A percentile compares a stretch with the other conserved stretches of the same genome.
phyloP scores from a whole-genome alignment of 2,113 vertebrate species.

The Podocnemis expansa region DNA sequence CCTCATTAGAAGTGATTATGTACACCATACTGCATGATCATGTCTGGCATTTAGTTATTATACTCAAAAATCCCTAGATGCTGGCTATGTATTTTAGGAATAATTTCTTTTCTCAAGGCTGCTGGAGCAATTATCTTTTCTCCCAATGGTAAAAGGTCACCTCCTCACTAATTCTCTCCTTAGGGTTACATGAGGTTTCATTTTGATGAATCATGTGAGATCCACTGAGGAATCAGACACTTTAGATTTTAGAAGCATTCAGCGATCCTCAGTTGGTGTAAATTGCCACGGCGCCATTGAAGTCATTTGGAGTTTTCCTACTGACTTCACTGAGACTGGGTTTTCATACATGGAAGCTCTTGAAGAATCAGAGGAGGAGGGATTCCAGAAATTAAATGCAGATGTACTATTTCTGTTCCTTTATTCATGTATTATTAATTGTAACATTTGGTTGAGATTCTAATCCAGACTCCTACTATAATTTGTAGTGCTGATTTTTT shows the following conservation, averaged over 20 bases:
- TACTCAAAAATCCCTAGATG: background rate
- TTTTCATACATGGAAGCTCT: background rate
- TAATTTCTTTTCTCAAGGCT: background rate
- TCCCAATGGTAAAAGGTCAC: background rate
- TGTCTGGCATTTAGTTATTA: background rate
- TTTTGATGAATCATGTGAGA: rapidly evolving
- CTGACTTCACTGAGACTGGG: background rate
- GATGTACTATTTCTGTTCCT: background rate
- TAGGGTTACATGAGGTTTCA: background rate
- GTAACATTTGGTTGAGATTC: background rate
- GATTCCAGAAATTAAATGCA: background rate
- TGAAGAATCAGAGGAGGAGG: background rate
- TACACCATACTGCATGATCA: background rate
- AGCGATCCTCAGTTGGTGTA: background rate
- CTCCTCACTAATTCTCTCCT: no score
- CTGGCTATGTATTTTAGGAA: background rate
- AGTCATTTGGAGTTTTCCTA: background rate
- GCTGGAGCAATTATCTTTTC: background rate
- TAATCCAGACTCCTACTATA: background rate
- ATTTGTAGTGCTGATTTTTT: background rate
- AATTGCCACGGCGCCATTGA: background rate
- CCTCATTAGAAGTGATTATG: background rate
- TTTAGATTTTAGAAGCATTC: background rate
- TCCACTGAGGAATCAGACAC: background rate
- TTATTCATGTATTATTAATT: background rate